These are phyloP conservation scores for Chydorus sphaericus DNA, from an alignment of 2,888 invertebrate species.

Conservation along the genomic window DNA sequence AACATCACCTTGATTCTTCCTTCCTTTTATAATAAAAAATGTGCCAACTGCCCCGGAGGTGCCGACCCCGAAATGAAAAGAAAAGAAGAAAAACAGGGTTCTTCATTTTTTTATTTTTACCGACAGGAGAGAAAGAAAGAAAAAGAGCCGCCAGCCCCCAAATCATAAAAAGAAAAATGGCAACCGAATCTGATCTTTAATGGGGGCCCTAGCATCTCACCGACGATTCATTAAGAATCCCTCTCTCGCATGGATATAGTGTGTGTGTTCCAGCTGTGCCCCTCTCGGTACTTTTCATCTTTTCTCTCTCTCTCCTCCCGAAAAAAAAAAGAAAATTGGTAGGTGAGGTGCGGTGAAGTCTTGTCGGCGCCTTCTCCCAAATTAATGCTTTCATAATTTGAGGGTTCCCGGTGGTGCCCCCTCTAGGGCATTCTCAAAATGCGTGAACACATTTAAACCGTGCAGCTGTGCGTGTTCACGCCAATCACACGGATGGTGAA, in stretches of 20 bases:
- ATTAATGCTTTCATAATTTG: conserved; percentile 8
- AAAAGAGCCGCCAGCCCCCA: not conserved
- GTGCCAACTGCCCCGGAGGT: not conserved
- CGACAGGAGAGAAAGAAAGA: not conserved
- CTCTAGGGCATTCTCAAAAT: too few species aligned
- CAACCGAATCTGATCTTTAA: conserved; percentile 8
- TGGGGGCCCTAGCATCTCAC: not conserved
- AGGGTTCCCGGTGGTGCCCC: not conserved
- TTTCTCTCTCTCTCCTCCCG: not conserved
- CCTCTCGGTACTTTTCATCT: not conserved
- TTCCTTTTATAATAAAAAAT: too few species aligned
- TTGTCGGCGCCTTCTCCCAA: conserved; percentile 12
- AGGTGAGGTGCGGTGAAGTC: conserved; percentile 13
- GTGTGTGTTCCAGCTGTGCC: not conserved
- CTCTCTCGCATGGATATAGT: not conserved
- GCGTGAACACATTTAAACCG: too few species aligned
- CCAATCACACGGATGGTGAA: too few species aligned
- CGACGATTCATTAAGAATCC: not conserved
- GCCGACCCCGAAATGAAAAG: not conserved
- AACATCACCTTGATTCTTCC: too few species aligned
- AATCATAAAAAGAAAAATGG: conserved; percentile 6
- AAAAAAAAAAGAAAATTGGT: conserved; percentile 4
- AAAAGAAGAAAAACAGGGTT: not conserved
- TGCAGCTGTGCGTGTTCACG: too few species aligned
- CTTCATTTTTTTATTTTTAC: too few species aligned